Base-by-base conservation (phyloP, 2,113 vertebrate species). In the Tamias sibiricus region DNA sequence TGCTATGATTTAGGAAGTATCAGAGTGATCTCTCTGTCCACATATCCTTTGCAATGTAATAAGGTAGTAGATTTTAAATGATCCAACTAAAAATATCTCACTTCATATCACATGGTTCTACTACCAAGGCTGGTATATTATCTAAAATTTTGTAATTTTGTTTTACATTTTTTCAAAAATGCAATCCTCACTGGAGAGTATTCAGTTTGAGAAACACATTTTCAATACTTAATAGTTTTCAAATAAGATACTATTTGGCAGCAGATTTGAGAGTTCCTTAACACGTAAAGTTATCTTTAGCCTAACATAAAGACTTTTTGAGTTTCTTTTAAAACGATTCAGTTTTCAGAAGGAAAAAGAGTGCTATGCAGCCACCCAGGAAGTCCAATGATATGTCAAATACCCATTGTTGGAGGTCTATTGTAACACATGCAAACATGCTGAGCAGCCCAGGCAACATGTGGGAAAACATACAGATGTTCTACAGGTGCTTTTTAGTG, bases 161-260 rank as follows among this genome's bases (percentile, higher is more conserved):
- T 44, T 94, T 91, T 83, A 49, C 40, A 22, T 90, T 80, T 96
- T 92, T 49, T 64, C 64, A 83, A 75, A 69, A 87, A 28, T 6
- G 66, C 30, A 69, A 3, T 75, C 22, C n/a, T 89, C 24, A 13
- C 30, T 68, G 91, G 86, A 91, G 79, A 76, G 87, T 89, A 69
- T 52, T 89, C 77, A 17, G 14, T 80, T 90, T 86, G 79, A 71
- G 74, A 89, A 93, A 32, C 35, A 44, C 42, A 76, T 49, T 88
- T 84, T 86, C 49, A 4, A 3, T 49, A 42, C 40, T 92, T 24
- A 40, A 72, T 32, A 88, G 14, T 82, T 80, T 83, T 96, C 86
- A 66, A 47, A 79, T 62, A 24, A 86, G 40, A 92, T 72, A 24
- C 32, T 71, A 44, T 71, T 75, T 76, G 66, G 40, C 75, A 74